Evolutionary conservation across 2,797 vertebrate species (phyloP).

Genomic region (Pseudotriccus pelzelni): DNA sequence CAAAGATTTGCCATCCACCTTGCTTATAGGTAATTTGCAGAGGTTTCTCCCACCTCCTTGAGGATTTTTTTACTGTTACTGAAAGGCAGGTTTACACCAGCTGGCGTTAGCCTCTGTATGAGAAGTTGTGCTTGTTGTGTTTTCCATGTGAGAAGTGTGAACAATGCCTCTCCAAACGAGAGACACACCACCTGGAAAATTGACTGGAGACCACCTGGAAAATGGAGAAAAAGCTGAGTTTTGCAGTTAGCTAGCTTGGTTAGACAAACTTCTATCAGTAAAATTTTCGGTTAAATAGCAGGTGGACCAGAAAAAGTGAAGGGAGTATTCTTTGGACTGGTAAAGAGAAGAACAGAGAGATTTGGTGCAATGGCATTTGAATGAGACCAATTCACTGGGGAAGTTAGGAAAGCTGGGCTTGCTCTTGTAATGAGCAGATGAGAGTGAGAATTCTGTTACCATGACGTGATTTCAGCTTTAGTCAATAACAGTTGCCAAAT

Average conservation of each 20-base stretch:
- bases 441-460: neutral
- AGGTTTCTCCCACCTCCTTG: neutral
- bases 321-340: neutral
- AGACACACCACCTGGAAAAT: fast-evolving
- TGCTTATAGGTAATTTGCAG: neutral
- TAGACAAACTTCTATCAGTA: neutral
- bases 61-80: neutral
- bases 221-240: neutral
- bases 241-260: neutral
- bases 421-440: neutral
- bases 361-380: neutral
- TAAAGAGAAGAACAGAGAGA: neutral
- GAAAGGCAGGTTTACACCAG: neutral
- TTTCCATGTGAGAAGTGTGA: neutral
- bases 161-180: neutral
- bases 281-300: neutral
- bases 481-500: neutral
- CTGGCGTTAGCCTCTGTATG: neutral
- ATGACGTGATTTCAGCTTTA: neutral
- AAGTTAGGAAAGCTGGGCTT: neutral
- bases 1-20: neutral
- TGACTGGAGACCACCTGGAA: neutral
- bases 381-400: neutral
- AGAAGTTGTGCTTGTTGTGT: neutral
- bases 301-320: neutral